Percentiles rank a stretch among this genome's conserved stretches.
Conservation (phyloP, 2,888 invertebrate species). For the Sycophila texana region DNA sequence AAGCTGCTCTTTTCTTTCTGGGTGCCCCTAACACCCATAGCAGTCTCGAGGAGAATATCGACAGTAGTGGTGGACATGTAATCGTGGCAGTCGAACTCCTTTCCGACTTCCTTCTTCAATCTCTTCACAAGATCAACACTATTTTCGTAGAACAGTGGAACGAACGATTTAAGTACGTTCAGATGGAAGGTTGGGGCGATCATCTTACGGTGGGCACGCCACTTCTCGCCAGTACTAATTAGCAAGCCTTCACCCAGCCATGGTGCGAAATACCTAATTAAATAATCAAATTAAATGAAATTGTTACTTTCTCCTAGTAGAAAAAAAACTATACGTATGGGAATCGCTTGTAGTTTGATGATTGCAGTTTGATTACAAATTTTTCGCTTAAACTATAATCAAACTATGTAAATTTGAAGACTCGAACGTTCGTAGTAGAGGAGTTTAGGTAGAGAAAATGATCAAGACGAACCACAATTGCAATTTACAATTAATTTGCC, state of each 20-base stretch:
- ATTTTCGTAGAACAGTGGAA: slow-evolving; percentile 77
- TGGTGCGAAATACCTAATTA: slow-evolving; percentile 70
- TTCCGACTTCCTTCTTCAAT: slow-evolving; percentile 73
- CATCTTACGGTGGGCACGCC: slow-evolving; percentile 77
- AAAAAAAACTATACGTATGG: too few relatives aligned
- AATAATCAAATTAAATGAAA: too few relatives aligned
- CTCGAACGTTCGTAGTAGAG: too few relatives aligned
- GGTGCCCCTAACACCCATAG: slow-evolving; percentile 77
- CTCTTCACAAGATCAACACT: slow-evolving; percentile 73
- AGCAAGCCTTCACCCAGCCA: slow-evolving; percentile 74
- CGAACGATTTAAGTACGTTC: slow-evolving; percentile 77
- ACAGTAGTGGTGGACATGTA: slow-evolving; percentile 77
- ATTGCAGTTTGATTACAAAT: too few relatives aligned
- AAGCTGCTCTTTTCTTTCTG: slow-evolving; percentile 76
- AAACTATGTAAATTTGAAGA: too few relatives aligned
- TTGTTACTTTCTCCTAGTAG: too few relatives aligned
- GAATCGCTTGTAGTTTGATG: too few relatives aligned
- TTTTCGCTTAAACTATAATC: too few relatives aligned
- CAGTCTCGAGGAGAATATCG: slow-evolving; percentile 78
- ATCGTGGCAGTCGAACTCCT: slow-evolving; percentile 77
- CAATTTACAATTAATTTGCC: too few relatives aligned
- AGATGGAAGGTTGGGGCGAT: slow-evolving; percentile 78
- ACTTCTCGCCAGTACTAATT: slow-evolving; percentile 76
- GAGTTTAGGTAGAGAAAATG: too few relatives aligned
- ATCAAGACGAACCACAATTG: too few relatives aligned